Base-by-base conservation (phyloP, 2,888 invertebrate genomes). In the Stenolophus ochropezus region DNA sequence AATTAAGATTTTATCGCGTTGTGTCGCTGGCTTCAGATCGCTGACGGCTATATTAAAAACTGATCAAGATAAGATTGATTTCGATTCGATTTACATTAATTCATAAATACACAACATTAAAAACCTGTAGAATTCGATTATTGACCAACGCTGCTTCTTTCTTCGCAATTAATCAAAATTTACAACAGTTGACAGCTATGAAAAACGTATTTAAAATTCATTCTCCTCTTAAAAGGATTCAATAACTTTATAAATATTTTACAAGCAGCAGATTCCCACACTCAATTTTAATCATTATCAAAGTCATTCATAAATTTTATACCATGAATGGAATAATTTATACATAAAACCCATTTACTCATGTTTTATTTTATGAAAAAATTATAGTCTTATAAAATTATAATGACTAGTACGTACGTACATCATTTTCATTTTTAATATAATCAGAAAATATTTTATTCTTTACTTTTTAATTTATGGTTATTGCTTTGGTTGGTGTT, bases 1-100 rank as follows among this genome's bases (percentile, higher is more conserved):
- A 51, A 16, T 16, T 51, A 42, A 6, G 33, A 42, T 42, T 42
- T 42, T 42, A 42, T 56, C 56, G 3, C 20, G 18, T 16, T 56
- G 56, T 56, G 56, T 56, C 20, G 56, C 56, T 49, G 20, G 56
- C 21, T 56, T 21, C 56, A 56, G 4, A 61, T 58, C 33, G 42
- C 76, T 77, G 76, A 77, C 76, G 61, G 76, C 76, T 77, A 58
- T 77, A 77, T 77, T 77, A 77, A 77, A 77, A 77, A 77, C 58
- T 58, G 76, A 77, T 77, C 76, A 21, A 16, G 76, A 77, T 77
- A 77, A 77, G 76, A 77, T 77, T 77, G 76, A 77, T 77, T 58
- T 77, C 76, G 61, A 58, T 77, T 77, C 21, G 18, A 77, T 77
- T 77, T 58, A 33, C 76, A 77, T 77, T 77, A 58, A 77, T 77